phyloP scores from a whole-genome alignment of 2,797 vertebrate species.

The Neosalanx taihuensis region DNA sequence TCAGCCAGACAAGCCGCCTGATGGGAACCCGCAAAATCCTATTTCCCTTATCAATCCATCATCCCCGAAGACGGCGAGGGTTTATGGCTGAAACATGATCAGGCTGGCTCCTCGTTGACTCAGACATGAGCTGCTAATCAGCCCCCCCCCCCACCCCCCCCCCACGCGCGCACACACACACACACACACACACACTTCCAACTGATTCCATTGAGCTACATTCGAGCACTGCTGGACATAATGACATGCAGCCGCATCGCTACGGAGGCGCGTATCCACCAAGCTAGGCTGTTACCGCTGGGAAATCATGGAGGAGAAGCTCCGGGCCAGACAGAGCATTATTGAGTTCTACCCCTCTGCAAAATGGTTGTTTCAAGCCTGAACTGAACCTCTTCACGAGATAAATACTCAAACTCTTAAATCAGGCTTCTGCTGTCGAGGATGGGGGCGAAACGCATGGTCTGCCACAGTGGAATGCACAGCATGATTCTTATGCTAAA shows the following conservation, averaged over 20 bases:
- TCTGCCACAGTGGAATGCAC: conserved; percentile 19
- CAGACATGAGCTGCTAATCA: conserved; percentile 21
- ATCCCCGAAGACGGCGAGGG: conserved; percentile 13
- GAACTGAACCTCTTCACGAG: conserved; percentile 27
- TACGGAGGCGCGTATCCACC: neutral
- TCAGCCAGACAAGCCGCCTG: conserved; percentile 37
- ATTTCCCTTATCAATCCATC: conserved; percentile 43
- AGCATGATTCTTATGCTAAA: neutral
- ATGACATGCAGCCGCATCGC: neutral
- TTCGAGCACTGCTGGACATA: conserved; percentile 10
- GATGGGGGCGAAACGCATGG: neutral
- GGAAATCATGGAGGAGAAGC: conserved; percentile 30
- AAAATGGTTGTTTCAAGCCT: conserved; percentile 12
- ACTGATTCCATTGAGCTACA: neutral
- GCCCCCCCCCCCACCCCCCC: conserved; percentile 26
- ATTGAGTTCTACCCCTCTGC: conserved; percentile 29
- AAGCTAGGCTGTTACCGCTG: neutral
- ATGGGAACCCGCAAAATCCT: conserved; percentile 50
- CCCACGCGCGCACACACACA: too few relatives aligned
- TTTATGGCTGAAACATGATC: conserved; percentile 5
- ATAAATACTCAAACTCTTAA: neutral
- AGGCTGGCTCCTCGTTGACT: conserved; percentile 8
- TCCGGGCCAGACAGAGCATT: conserved; percentile 16
- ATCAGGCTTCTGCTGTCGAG: conserved; percentile 27
- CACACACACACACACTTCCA: too few relatives aligned